Evolutionary conservation across 2,888 invertebrate genomes (phyloP), one percentile per base, ranked within the genome.

Genomic region (Myopa testacea): DNA sequence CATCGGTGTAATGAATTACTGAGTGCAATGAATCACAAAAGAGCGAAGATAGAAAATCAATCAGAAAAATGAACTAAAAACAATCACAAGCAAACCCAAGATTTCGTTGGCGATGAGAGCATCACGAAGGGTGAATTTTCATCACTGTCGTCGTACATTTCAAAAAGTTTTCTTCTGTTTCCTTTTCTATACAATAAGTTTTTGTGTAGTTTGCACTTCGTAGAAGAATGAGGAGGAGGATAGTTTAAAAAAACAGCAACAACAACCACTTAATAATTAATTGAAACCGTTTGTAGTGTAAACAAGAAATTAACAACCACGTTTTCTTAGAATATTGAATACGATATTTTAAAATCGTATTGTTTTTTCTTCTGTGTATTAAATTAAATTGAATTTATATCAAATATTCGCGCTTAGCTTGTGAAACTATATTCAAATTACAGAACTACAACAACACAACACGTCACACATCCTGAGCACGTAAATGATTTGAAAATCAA

Each of bases 101-200:
- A 92, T 89, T 91, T 91, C 81, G 92, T 92, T 69, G 93, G 93
- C 84, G 93, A 90, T 76, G 93, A 92, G 86, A 94, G 91, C 86
- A 94, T 92, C 84, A 93, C 91, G 88, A 93, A 94, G 60, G 92
- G 90, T 69, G 92, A 91, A 85, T 93, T 93, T 83, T 93, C 93
- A 88, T 93, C 93, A 88, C 92, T 92, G 87, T 87, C 87, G 82
- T 92, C 92, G 87, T 91, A 89, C 92, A 92, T 92, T 85, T 86
- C 26, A 85, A 84, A 10, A 82, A 76, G 82, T 63, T 78, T 78
- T 72, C 52, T 83, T 82, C 79, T 38, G 40, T 12, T 71, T 34
- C 34, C 50, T 40, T 68, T 19, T 37, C 7, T 52, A 69, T 45
- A 45, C 4, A 45, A 45, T 10, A 45, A 45, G 10, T 8, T 68